Base-by-base conservation (phyloP, 92 coral and sea anemone genomes). In the Virgularia gustaviana region DNA sequence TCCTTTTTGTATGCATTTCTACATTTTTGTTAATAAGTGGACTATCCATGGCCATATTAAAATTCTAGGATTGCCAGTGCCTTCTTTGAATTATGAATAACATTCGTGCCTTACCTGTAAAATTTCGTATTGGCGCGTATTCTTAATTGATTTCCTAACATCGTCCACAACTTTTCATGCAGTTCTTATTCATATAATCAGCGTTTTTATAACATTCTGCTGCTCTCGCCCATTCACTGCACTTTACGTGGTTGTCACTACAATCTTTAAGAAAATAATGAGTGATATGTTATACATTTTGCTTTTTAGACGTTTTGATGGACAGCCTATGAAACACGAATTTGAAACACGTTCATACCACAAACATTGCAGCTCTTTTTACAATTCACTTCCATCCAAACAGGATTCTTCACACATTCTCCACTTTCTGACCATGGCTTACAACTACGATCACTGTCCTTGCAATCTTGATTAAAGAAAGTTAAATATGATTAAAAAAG, bases 291-390 rank as follows among this genome's bases (percentile, higher is more conserved):
- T 23, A 55, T 25, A n/a, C n/a, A n/a, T n/a, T n/a, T n/a, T n/a
- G n/a, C n/a, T n/a, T n/a, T n/a, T n/a, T n/a, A n/a, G n/a, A n/a
- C n/a, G n/a, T n/a, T n/a, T n/a, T n/a, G n/a, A n/a, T n/a, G n/a
- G n/a, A n/a, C n/a, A n/a, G n/a, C n/a, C n/a, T n/a, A n/a, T n/a
- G n/a, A n/a, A n/a, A n/a, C n/a, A n/a, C n/a, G n/a, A n/a, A n/a
- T n/a, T n/a, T n/a, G n/a, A n/a, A n/a, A n/a, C n/a, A n/a, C n/a
- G n/a, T n/a, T n/a, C 75, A 49, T 68, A 68, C 75, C 23, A 38
- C 92, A 87, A 38, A 82, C 83, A 28, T 77, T 61, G 62, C 92
- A 87, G 77, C 92, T 87, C 64, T 73, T 72, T 62, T 64, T 87
- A 76, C 92, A 87, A 43, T 87, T 80, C 4, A 30, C 53, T 6